Conservation (phyloP, 2,888 invertebrate species). For the Trissolcus brochymenae region DNA sequence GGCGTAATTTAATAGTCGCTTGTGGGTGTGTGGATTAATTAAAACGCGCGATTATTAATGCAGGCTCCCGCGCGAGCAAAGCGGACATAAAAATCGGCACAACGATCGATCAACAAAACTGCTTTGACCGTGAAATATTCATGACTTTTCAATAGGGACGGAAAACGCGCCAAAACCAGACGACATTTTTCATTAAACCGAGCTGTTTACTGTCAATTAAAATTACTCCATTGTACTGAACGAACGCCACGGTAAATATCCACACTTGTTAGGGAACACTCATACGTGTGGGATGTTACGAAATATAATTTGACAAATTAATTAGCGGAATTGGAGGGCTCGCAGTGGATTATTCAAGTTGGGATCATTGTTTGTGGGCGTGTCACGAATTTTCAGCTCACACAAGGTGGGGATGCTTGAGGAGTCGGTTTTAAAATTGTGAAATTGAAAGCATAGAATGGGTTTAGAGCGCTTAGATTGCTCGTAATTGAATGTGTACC, state of each 20-base stretch:
- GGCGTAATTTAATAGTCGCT: constrained; percentile 31
- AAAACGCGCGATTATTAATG: constrained; percentile 37
- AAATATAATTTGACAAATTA: constrained; percentile 51
- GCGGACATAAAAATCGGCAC: constrained; percentile 29
- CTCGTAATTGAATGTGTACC: no score
- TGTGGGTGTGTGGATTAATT: constrained; percentile 27
- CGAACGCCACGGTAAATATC: constrained; percentile 30
- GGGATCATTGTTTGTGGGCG: constrained; percentile 28
- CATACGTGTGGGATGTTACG: constrained; percentile 38
- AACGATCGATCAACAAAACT: constrained; percentile 27
- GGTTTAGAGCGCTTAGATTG: not conserved
- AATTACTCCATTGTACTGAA: constrained; percentile 34
- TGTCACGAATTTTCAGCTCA: constrained; percentile 22
- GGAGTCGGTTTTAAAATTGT: constrained; percentile 10
- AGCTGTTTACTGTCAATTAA: constrained; percentile 52
- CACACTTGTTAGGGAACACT: constrained; percentile 36
- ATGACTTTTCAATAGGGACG: constrained; percentile 26
- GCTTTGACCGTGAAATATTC: constrained; percentile 50
- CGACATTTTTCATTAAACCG: constrained; percentile 37
- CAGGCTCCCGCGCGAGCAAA: constrained; percentile 3
- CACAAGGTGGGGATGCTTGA: constrained; percentile 5
- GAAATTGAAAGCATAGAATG: constrained; percentile 4
- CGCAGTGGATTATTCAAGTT: constrained; percentile 30
- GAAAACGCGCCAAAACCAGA: constrained; percentile 39
- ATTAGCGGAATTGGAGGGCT: constrained; percentile 35